Evolutionary conservation across 2,113 vertebrate genomes (phyloP).

Genomic region (Vulpes ferrilata): DNA sequence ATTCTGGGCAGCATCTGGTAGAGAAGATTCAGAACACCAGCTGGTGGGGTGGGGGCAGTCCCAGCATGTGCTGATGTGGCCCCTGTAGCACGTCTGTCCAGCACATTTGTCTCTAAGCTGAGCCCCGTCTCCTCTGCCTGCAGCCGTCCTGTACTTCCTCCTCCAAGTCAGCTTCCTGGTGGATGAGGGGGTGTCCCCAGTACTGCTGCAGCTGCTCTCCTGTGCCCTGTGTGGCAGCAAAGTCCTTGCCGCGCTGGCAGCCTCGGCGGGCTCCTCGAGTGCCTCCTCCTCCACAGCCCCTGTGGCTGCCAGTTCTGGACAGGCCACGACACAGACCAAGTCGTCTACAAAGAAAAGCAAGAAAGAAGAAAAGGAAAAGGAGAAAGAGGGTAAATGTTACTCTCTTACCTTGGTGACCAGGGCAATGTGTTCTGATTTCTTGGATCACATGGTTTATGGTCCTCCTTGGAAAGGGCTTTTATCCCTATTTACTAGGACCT

Average conservation of each 20-base stretch:
- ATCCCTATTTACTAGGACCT: too few species aligned
- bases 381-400: constrained; percentile 93
- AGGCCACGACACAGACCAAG: constrained; percentile 93
- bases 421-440: neutral
- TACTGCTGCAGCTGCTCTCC: constrained; percentile 97
- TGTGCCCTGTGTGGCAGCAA: constrained; percentile 98
- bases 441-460: neutral
- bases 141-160: constrained; percentile 98
- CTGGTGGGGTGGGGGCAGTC: neutral
- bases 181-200: constrained; percentile 97
- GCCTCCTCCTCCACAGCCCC: constrained; percentile 86
- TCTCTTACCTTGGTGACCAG: neutral
- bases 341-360: constrained; percentile 98
- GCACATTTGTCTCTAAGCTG: fast-evolving
- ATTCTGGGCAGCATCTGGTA: neutral
- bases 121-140: neutral
- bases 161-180: constrained; percentile 99
- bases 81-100: neutral
- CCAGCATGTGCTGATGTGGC: neutral
- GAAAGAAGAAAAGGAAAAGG: constrained; percentile 98
- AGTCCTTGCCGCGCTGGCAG: constrained; percentile 90
- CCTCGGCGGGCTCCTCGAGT: constrained; percentile 86
- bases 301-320: constrained; percentile 85
- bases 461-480: neutral
- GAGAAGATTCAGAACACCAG: neutral